Conservation (phyloP, 2,888 invertebrate species). For the Drosophila subsilvestris region DNA sequence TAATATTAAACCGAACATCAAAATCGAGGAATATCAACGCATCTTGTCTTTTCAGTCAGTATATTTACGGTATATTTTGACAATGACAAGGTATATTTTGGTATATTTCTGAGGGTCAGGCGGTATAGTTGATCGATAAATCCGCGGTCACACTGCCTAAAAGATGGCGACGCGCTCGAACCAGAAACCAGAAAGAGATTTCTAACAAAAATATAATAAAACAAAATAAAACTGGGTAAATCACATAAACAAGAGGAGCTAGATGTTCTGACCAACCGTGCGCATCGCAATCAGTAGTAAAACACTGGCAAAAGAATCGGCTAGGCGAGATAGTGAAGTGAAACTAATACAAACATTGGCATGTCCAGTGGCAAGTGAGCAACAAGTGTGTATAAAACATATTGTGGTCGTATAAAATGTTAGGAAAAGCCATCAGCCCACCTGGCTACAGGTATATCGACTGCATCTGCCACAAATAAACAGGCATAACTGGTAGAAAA, state of each 20-base stretch:
- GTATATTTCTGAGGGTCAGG: too few relatives aligned
- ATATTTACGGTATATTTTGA: too few relatives aligned
- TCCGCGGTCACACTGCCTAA: constrained; percentile 35
- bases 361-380: constrained; percentile 75
- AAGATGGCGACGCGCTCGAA: constrained; percentile 80
- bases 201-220: constrained; percentile 51
- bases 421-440: constrained; percentile 28
- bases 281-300: constrained; percentile 13
- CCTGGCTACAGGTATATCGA: constrained; percentile 16
- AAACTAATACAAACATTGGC: constrained; percentile 77
- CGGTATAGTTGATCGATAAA: constrained; percentile 3
- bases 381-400: constrained; percentile 57
- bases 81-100: too few relatives aligned
- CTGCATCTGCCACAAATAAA: not conserved
- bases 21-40: too few relatives aligned
- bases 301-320: constrained; percentile 35
- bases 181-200: constrained; percentile 74
- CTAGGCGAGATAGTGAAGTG: constrained; percentile 45
- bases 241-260: constrained; percentile 46
- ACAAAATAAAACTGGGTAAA: constrained; percentile 51
- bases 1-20: too few relatives aligned
- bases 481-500: not conserved
- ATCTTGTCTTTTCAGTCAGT: too few relatives aligned
- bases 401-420: constrained; percentile 35
- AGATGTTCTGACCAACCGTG: constrained; percentile 15